phyloP scores from a whole-genome alignment of 2,888 invertebrate genomes.

The Eledona agricola region DNA sequence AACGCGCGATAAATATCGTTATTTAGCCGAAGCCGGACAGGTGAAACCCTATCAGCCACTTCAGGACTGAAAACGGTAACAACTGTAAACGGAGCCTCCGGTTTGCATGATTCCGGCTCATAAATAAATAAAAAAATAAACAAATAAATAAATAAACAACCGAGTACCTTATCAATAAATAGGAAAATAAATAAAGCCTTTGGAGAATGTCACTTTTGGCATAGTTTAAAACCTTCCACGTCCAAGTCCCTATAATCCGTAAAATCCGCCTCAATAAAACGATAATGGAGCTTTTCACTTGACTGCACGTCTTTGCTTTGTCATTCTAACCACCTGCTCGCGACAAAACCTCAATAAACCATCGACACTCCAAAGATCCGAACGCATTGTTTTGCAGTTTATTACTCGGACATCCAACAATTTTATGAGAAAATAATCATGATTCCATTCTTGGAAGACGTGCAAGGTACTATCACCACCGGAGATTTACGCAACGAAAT shows the following conservation, averaged over 20 bases:
- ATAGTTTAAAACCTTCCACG: too few species aligned
- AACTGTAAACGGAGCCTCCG: conserved; percentile 8
- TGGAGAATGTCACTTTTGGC: too few species aligned
- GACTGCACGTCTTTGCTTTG: conserved; percentile 21
- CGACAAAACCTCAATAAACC: conserved; percentile 1
- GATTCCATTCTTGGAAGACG: too few species aligned
- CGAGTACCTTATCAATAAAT: too few species aligned
- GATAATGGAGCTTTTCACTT: conserved; percentile 14
- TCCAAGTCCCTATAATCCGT: conserved; percentile 4
- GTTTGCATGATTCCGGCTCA: conserved; percentile 3
- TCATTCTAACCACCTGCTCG: conserved; percentile 18
- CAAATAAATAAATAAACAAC: too few species aligned
- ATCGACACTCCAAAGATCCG: background rate
- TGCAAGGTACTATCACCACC: too few species aligned
- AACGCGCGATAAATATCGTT: conserved; percentile 22
- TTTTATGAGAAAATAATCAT: too few species aligned
- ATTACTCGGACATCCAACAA: background rate
- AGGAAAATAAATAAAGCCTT: too few species aligned
- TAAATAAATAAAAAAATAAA: too few species aligned
- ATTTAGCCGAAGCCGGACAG: conserved; percentile 11
- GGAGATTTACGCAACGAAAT: too few species aligned
- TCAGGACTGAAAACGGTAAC: conserved; percentile 13
- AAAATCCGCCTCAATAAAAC: conserved; percentile 18
- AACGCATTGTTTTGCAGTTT: conserved; percentile 1
- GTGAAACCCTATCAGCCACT: conserved; percentile 22